Conservation (phyloP, 2,797 vertebrate species). For the Falco rusticolus region DNA sequence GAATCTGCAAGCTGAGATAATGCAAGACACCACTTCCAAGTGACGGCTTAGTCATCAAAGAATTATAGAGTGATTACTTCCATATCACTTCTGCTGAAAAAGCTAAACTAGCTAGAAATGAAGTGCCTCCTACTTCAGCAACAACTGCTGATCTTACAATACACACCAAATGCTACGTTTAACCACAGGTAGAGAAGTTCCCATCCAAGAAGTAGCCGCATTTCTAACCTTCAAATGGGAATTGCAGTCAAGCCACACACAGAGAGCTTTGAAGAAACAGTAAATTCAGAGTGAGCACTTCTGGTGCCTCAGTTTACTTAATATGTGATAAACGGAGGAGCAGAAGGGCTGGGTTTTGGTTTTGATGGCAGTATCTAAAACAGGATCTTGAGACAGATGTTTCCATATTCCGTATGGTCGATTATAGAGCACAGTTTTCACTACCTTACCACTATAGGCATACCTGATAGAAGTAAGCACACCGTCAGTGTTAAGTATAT, state of each 20-base stretch:
- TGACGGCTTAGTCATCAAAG: slow-evolving; percentile 35
- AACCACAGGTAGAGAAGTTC: background rate
- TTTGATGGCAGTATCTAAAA: background rate
- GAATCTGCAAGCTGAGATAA: slow-evolving; percentile 60
- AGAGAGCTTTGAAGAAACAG: background rate
- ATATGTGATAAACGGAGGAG: no score
- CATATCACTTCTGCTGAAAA: background rate
- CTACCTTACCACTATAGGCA: background rate
- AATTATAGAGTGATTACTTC: slow-evolving; percentile 18
- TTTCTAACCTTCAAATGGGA: background rate
- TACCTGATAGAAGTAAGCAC: background rate
- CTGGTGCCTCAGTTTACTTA: background rate
- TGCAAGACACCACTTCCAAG: slow-evolving; percentile 18
- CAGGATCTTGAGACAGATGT: background rate
- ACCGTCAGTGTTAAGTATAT: background rate
- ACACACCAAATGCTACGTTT: background rate
- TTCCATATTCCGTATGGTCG: background rate
- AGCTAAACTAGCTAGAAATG: background rate
- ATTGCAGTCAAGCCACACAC: background rate
- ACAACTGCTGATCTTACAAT: background rate
- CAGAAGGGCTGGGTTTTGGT: background rate
- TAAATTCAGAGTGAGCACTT: background rate
- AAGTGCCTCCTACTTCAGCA: slow-evolving; percentile 4
- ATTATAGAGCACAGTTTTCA: background rate
- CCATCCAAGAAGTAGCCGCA: background rate